phyloP scores from a whole-genome alignment of 1,140 invertebrate genomes.

The Drosophila biarmipes region DNA sequence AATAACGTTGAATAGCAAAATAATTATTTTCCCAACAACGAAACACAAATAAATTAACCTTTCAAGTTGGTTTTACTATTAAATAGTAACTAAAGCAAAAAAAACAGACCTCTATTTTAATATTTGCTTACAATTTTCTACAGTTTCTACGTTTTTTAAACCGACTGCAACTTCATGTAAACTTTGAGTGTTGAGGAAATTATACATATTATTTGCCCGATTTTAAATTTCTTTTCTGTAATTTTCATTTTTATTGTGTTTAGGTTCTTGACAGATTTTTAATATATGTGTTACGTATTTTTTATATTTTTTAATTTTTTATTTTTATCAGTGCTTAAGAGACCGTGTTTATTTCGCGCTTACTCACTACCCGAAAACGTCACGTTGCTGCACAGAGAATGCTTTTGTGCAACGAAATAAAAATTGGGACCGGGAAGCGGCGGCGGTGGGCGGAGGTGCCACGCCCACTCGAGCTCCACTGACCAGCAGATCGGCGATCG shows the following conservation, averaged over 20 bases:
- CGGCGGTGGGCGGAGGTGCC: slow-evolving; percentile 2
- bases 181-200: neutral
- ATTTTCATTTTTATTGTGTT: neutral
- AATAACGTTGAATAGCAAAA: too few species aligned
- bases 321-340: neutral
- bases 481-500: slow-evolving; percentile 28
- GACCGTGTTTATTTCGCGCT: slow-evolving; percentile 38
- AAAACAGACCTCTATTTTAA: too few species aligned
- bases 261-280: neutral
- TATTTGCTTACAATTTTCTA: too few species aligned
- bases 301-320: neutral
- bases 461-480: slow-evolving; percentile 30
- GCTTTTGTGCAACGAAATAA: slow-evolving; percentile 15
- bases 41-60: too few species aligned
- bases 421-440: neutral
- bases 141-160: too few species aligned
- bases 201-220: neutral
- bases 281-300: neutral
- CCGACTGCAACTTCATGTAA: too few species aligned
- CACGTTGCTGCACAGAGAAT: slow-evolving; percentile 39
- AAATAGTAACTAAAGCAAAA: too few species aligned
- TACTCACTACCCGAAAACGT: slow-evolving; percentile 49
- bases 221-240: too few species aligned
- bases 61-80: too few species aligned
- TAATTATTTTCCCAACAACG: too few species aligned